A percentile compares a stretch with the other conserved stretches of the same genome.
Evolutionary conservation across 2,797 vertebrate species (phyloP).

Genomic region (Dermochelys coriacea): DNA sequence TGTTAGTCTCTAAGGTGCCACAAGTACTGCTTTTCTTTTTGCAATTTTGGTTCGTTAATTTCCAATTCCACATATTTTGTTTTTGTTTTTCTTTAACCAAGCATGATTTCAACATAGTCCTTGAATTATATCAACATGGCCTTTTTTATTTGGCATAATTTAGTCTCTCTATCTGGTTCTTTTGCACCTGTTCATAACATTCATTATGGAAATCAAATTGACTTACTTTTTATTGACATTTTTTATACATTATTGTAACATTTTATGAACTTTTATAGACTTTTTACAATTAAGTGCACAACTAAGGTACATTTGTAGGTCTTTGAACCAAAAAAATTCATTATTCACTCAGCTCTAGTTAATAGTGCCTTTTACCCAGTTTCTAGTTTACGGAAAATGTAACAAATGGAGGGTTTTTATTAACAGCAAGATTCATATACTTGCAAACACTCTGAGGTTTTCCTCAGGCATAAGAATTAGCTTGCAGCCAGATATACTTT

Average conservation of each 20-base stretch:
- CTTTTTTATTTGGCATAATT: not conserved
- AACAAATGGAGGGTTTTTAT: not conserved
- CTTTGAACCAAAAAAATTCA: not conserved
- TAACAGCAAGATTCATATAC: not conserved
- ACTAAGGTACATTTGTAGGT: not conserved
- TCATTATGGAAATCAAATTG: not conserved
- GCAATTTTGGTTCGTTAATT: not conserved
- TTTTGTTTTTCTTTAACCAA: not conserved
- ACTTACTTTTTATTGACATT: not conserved
- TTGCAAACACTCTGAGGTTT: not conserved
- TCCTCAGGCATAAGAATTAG: not conserved
- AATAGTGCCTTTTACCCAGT: not conserved
- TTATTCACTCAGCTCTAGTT: not conserved
- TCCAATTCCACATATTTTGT: not conserved
- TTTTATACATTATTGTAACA: not conserved
- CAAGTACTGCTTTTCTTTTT: too few relatives aligned
- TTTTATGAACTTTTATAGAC: not conserved
- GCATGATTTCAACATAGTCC: not conserved
- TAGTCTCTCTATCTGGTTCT: not conserved
- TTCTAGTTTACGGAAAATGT: not conserved
- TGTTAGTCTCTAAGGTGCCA: too few relatives aligned
- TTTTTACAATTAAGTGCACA: not conserved
- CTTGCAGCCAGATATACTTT: accelerated
- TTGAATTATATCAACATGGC: not conserved
- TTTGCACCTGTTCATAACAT: not conserved